Evolutionary conservation across 2,888 invertebrate species (phyloP).

Genomic region (Clusia tigrina): DNA sequence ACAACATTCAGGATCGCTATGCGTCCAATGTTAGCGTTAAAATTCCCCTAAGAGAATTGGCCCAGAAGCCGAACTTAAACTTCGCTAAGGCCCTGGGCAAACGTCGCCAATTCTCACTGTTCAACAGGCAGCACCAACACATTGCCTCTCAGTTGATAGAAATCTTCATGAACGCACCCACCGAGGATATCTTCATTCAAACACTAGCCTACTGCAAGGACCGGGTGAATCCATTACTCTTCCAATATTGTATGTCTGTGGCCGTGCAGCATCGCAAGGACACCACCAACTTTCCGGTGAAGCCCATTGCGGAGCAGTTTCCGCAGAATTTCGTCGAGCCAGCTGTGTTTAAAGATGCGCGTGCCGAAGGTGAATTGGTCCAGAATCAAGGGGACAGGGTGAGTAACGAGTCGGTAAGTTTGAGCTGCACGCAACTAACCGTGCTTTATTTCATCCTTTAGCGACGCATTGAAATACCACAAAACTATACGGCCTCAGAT

Average conservation of each 20-base stretch:
- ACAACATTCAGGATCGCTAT: slow-evolving; percentile 47
- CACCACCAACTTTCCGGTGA: slow-evolving; percentile 66
- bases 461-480: slow-evolving; percentile 71
- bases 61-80: slow-evolving; percentile 50
- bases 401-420: slow-evolving; percentile 19
- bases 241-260: slow-evolving; percentile 77
- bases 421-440: slow-evolving; percentile 64
- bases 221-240: slow-evolving; percentile 77
- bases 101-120: slow-evolving; percentile 70
- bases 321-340: slow-evolving; percentile 85
- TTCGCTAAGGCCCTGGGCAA: slow-evolving; percentile 49
- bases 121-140: slow-evolving; percentile 73
- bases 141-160: slow-evolving; percentile 74
- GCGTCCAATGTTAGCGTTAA: slow-evolving; percentile 44
- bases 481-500: slow-evolving; percentile 78
- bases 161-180: slow-evolving; percentile 70
- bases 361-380: slow-evolving; percentile 74
- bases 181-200: slow-evolving; percentile 71
- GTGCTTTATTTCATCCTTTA: not conserved
- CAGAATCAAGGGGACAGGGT: slow-evolving; percentile 65
- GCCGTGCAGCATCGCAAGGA: slow-evolving; percentile 69
- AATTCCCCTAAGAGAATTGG: slow-evolving; percentile 55
- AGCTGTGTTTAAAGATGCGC: slow-evolving; percentile 73
- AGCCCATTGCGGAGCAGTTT: slow-evolving; percentile 77
- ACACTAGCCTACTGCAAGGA: slow-evolving; percentile 72